These are phyloP conservation scores for Chiridota heheva DNA, from an alignment of 35 echinoderm and acorn worm species.

Conservation along the genomic window DNA sequence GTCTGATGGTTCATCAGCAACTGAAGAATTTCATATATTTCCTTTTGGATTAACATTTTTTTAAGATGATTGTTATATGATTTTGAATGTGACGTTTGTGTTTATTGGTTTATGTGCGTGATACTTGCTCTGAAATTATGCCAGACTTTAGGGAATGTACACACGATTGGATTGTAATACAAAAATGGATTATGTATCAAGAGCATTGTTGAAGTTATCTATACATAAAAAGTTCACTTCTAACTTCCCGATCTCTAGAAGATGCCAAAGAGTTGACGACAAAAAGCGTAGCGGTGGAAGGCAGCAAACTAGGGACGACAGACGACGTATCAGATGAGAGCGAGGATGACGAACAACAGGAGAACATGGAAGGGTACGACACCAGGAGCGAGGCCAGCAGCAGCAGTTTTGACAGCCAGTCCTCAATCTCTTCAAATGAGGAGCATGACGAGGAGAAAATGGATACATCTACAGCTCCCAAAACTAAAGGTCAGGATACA, in stretches of 20 bases:
- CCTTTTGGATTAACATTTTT: too few relatives aligned
- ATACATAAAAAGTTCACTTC: background rate
- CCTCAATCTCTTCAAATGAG: constrained; percentile 26
- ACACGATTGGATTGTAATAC: background rate
- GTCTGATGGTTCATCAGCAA: too few relatives aligned
- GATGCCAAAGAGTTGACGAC: constrained; percentile 6
- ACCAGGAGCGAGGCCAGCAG: constrained; percentile 91
- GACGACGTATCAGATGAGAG: constrained; percentile 10
- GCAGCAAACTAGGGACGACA: background rate
- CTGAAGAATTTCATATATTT: too few relatives aligned
- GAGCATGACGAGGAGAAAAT: background rate
- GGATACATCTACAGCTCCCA: background rate
- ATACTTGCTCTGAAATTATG: too few relatives aligned
- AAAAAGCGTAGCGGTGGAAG: background rate
- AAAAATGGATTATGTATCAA: background rate
- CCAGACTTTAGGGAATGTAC: background rate
- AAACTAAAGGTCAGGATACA: background rate
- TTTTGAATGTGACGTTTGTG: too few relatives aligned
- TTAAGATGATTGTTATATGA: too few relatives aligned
- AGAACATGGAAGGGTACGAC: constrained; percentile 77
- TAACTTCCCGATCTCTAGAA: background rate
- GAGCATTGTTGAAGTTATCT: background rate
- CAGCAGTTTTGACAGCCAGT: constrained; percentile 51
- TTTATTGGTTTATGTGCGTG: too few relatives aligned
- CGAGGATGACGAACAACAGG: constrained; percentile 38